A percentile compares a stretch with the other conserved stretches of the same genome.
Conservation (phyloP, 2,797 vertebrate species). For the Epinephelus malabaricus region DNA sequence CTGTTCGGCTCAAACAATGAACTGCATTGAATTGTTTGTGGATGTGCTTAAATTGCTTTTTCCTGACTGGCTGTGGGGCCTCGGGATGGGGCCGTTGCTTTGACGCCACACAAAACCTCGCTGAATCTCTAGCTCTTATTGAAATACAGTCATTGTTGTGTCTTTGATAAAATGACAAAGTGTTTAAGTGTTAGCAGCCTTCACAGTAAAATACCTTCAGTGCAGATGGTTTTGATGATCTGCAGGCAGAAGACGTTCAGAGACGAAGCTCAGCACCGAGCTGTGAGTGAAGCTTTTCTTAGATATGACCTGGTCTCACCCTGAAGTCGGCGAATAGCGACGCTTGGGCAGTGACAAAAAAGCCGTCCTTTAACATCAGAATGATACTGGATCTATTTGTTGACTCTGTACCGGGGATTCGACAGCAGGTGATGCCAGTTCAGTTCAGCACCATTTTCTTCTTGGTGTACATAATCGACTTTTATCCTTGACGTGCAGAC, state of each 20-base stretch:
- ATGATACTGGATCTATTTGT: no score
- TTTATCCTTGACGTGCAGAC: no score
- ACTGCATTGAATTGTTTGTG: not conserved
- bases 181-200: not conserved
- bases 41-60: conserved; percentile 1
- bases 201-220: not conserved
- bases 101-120: not conserved
- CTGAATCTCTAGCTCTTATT: not conserved
- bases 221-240: not conserved
- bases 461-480: no score
- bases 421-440: no score
- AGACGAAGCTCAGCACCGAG: not conserved
- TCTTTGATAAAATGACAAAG: not conserved
- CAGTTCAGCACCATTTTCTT: no score
- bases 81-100: not conserved
- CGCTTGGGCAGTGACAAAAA: no score
- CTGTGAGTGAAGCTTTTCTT: no score
- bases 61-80: not conserved
- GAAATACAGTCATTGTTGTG: not conserved
- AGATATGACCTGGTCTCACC: no score
- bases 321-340: no score
- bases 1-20: conserved; percentile 28
- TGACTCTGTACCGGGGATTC: no score
- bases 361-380: no score
- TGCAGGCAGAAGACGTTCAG: no score